Evolutionary conservation across 92 coral and sea anemone genomes (phyloP), one percentile per base, ranked within the genome.

Genomic region (Pocillopora grandis): DNA sequence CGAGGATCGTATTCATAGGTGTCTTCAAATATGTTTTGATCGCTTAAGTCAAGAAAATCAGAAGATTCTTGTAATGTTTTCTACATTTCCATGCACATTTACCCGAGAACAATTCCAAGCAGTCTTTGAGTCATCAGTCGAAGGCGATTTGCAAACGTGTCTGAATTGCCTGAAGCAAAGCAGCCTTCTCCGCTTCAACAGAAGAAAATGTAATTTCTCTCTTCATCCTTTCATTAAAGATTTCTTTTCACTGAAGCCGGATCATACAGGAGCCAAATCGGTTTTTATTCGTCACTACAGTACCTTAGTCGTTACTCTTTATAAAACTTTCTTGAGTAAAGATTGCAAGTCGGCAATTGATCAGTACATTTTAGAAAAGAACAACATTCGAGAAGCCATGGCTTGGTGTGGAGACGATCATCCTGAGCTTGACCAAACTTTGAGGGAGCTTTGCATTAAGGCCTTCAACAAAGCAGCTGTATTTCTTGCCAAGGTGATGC

Each of bases 401-500:
- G 17, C 62, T 0, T 88, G 89, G 91, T 91, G 92, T 62, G 68
- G 75, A 12, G 92, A 72, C 21, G 86, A 65, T 27, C 31, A 77
- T 35, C 72, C 58, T 15, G 83, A 70, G 35, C 31, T 74, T 11
- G 77, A 76, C 13, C 65, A 5, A 17, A 33, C 52, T 16, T 12
- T 62, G 16, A 88, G 84, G 71, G 15, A 15, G 59, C 19, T 23
- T 5, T 76, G 75, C 75, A 85, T 90, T 66, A 80, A 87, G 48
- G 71, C 84, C 58, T 80, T 90, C 66, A 77, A 80, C 59, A 68
- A 59, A 66, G 85, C 80, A 27, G 87, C 81, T 12, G 78, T 75
- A 23, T 83, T 92, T 72, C 74, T 88, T 13, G 81, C 85, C 17
- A 90, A 90, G 76, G 69, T 90, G 61, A 85, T 90, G 87, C 72